Conservation (phyloP, 2,113 vertebrate genomes). For the Tursiops truncatus region DNA sequence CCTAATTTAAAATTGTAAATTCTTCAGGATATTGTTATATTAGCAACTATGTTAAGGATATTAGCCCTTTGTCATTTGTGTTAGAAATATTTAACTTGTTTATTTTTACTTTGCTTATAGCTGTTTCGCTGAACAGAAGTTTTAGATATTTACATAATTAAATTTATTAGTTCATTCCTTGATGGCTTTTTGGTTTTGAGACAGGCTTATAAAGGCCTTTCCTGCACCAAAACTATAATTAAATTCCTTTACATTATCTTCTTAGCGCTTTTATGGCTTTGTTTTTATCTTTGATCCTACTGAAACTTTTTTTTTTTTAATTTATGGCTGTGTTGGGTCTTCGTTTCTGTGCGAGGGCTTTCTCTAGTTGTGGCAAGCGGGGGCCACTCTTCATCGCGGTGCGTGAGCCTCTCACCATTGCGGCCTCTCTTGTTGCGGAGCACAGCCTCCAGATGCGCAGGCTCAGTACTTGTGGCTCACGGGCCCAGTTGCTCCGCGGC, state of each 20-base stretch:
- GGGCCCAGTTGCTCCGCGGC: no score
- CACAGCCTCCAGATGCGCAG: no score
- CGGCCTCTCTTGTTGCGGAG: no score
- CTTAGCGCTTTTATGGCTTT: not conserved
- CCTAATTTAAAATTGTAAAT: not conserved
- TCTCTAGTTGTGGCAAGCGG: no score
- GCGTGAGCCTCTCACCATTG: no score
- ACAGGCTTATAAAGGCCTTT: not conserved
- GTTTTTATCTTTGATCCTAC: not conserved
- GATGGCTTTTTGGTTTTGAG: not conserved
- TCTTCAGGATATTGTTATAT: not conserved
- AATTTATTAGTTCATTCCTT: not conserved
- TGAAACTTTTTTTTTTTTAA: not conserved
- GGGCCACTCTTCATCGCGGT: no score
- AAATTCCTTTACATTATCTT: not conserved
- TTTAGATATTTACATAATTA: not conserved
- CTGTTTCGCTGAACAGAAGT: not conserved
- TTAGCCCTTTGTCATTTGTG: not conserved
- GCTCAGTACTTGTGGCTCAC: no score
- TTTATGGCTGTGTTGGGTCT: no score
- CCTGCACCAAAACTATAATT: not conserved
- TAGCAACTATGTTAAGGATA: not conserved
- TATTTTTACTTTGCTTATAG: not conserved
- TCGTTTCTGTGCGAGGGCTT: no score
- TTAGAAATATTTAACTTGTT: not conserved